Base-by-base conservation (phyloP, 2,888 invertebrate genomes). In the Thalpophila matura region DNA sequence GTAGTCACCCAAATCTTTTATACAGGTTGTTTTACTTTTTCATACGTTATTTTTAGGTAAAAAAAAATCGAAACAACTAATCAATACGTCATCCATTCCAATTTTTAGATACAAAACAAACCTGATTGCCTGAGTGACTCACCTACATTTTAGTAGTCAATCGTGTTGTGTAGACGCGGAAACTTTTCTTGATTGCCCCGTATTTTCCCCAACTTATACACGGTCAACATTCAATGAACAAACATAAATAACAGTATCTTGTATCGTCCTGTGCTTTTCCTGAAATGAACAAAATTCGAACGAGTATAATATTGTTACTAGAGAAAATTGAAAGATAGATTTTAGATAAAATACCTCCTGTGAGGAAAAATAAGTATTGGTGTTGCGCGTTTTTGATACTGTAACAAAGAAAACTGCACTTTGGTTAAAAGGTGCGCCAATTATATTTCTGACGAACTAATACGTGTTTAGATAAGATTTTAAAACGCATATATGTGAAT, bases 111-210 rank as follows among this genome's bases (percentile, higher is more conserved):
- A 26, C 1, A 24, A 10, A 9, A 33, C 10, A n/a, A 18, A 3
- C 9, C 14, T 35, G 0, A 18, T 7, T 16, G 12, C 7, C 6
- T 22, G 31, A 37, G 20, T 31, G 35, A 69, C 10, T 12, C 24
- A 9, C 31, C 40, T 2, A 35, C 26, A 31, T 53, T 42, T 18
- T n/a, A 50, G 16, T 12, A 67, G 26, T 65, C 38, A 27, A 40
- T 56, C 12, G 35, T 18, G 20, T 40, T 22, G 18, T 20, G 27
- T n/a, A 50, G 18, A 18, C 10, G 35, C 16, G 46, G 31, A 51
- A 71, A 71, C 35, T 68, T 68, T 68, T 29, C 57, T 46, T 56
- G 35, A 68, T 72, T 68, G 49, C 20, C 10, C 26, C 18, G 38
- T 50, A 43, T 47, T 43, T 65, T 55, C 20, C n/a, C 31, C 10